Evolutionary conservation across 2,888 invertebrate genomes (phyloP).

Genomic region (Octodonta nipae): DNA sequence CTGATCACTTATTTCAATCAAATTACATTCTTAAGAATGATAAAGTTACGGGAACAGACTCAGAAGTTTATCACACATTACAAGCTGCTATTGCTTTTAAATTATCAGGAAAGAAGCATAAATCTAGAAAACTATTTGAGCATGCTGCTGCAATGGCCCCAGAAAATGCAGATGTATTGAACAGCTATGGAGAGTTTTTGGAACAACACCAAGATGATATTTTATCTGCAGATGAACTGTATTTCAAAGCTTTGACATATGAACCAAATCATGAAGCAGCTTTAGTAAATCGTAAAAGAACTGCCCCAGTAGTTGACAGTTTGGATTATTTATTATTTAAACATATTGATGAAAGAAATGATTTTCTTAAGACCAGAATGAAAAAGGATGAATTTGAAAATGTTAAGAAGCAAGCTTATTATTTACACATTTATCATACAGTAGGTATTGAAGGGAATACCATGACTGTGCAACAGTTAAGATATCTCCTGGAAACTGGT

Average conservation of each 20-base stretch:
- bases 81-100: constrained; percentile 78
- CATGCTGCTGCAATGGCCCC: constrained; percentile 87
- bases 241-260: constrained; percentile 69
- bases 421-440: constrained; percentile 90
- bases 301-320: constrained; percentile 77
- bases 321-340: constrained; percentile 67
- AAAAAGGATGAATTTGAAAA: constrained; percentile 71
- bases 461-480: constrained; percentile 82
- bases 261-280: constrained; percentile 75
- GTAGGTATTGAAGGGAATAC: constrained; percentile 97
- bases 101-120: constrained; percentile 65
- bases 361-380: constrained; percentile 59
- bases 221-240: constrained; percentile 80
- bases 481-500: constrained; percentile 81
- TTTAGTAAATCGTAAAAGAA: constrained; percentile 66
- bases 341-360: constrained; percentile 72
- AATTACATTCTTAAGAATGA: constrained; percentile 14
- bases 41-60: constrained; percentile 33
- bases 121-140: constrained; percentile 73
- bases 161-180: constrained; percentile 80
- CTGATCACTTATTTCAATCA: constrained; percentile 10
- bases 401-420: constrained; percentile 89
- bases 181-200: constrained; percentile 84
- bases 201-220: constrained; percentile 76
- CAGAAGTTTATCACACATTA: constrained; percentile 73